phyloP scores from a whole-genome alignment of 2,113 vertebrate genomes.

The Vicugna pacos region DNA sequence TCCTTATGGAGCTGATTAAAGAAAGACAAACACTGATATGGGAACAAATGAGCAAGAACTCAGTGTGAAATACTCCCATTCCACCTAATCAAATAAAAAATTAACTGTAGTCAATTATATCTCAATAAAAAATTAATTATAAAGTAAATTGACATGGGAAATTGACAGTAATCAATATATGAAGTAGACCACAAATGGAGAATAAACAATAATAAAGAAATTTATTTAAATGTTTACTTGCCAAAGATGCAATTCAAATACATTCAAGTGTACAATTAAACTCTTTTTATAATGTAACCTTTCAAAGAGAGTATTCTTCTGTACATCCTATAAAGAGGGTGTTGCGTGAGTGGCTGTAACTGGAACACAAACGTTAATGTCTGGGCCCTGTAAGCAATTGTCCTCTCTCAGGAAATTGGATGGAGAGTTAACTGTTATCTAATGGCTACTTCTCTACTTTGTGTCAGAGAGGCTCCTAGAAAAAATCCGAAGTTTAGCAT shows the following conservation, averaged over 20 bases:
- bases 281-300: background rate
- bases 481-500: background rate
- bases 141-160: conserved; percentile 26
- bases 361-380: background rate
- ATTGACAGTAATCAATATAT: background rate
- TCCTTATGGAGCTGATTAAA: background rate
- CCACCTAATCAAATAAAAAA: background rate
- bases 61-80: background rate
- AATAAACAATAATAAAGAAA: background rate
- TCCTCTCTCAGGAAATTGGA: conserved; percentile 14
- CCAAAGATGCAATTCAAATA: background rate
- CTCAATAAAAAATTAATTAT: background rate
- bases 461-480: background rate
- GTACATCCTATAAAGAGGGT: background rate
- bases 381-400: background rate
- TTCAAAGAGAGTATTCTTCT: background rate
- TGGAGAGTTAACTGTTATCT: background rate
- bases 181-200: background rate
- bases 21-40: background rate
- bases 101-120: background rate
- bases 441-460: background rate
- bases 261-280: background rate
- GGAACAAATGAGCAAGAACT: background rate
- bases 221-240: background rate
- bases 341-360: background rate